Conservation (phyloP, 1,140 invertebrate genomes). For the Zaprionus kolodkinae region DNA sequence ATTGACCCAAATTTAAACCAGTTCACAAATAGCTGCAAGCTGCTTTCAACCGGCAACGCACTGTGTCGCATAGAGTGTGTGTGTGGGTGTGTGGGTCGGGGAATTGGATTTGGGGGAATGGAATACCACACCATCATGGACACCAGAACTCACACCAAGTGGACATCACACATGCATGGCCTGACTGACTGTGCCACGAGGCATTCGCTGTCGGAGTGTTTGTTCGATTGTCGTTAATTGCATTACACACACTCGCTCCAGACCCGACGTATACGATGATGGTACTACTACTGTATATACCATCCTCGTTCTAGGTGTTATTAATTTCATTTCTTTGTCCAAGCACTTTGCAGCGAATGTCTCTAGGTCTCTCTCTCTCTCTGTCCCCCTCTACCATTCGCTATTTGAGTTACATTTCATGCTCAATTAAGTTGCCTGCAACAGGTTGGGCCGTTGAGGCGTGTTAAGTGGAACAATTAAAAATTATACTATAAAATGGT, state of each 20-base stretch:
- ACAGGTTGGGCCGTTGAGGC: slow-evolving; percentile 23
- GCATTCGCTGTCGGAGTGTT: slow-evolving; percentile 22
- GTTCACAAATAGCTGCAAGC: slow-evolving; percentile 71
- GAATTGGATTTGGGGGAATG: background rate
- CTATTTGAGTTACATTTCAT: slow-evolving; percentile 43
- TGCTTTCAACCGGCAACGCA: slow-evolving; percentile 46
- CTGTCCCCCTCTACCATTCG: background rate
- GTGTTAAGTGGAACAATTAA: slow-evolving; percentile 25
- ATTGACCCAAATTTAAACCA: slow-evolving; percentile 80
- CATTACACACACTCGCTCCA: slow-evolving; percentile 41
- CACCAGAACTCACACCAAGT: background rate
- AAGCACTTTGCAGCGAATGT: slow-evolving; percentile 9
- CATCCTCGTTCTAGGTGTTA: slow-evolving; percentile 29
- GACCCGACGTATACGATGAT: background rate
- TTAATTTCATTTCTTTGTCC: slow-evolving; percentile 51
- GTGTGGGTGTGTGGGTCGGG: background rate
- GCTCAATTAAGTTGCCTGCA: slow-evolving; percentile 41
- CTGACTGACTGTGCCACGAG: background rate
- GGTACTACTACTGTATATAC: background rate
- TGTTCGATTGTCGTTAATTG: slow-evolving; percentile 51
- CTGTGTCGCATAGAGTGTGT: slow-evolving; percentile 15
- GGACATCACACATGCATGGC: slow-evolving; percentile 6
- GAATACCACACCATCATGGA: background rate
- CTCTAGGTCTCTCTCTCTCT: background rate
- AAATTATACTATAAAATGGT: slow-evolving; percentile 6